Evolutionary conservation across 1,140 invertebrate genomes (phyloP).

Genomic region (Chironomus tepperi): DNA sequence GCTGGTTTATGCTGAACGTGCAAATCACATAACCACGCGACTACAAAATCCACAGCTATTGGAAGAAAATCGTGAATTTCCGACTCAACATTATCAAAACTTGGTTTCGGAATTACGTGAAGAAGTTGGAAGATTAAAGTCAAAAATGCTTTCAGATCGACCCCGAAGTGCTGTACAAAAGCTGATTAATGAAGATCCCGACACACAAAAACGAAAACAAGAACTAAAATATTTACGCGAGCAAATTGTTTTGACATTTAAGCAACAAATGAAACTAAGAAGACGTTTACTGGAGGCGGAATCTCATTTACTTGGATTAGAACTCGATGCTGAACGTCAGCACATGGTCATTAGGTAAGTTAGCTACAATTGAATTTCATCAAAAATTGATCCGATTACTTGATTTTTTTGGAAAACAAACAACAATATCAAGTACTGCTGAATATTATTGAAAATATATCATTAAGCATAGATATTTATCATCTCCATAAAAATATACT

Average conservation of each 20-base stretch:
- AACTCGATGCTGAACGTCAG: constrained; percentile 75
- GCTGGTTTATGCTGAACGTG: constrained; percentile 85
- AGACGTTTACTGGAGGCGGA: constrained; percentile 78
- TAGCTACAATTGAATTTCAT: no score
- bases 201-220: constrained; percentile 42
- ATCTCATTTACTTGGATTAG: constrained; percentile 69
- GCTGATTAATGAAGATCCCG: constrained; percentile 30
- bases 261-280: constrained; percentile 82
- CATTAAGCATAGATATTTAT: no score
- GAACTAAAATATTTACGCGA: constrained; percentile 67
- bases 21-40: constrained; percentile 72
- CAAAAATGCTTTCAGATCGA: constrained; percentile 66
- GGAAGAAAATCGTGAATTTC: constrained; percentile 35
- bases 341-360: constrained; percentile 61
- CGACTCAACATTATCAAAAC: constrained; percentile 60
- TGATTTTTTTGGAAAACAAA: no score
- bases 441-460: no score
- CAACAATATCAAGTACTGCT: no score
- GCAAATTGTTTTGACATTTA: constrained; percentile 76
- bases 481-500: no score
- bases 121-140: constrained; percentile 72
- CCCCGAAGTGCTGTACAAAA: constrained; percentile 42
- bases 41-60: constrained; percentile 38
- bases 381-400: no score
- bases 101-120: constrained; percentile 73